Conservation (phyloP, 2,888 invertebrate genomes). For the Diarsia dahlii region DNA sequence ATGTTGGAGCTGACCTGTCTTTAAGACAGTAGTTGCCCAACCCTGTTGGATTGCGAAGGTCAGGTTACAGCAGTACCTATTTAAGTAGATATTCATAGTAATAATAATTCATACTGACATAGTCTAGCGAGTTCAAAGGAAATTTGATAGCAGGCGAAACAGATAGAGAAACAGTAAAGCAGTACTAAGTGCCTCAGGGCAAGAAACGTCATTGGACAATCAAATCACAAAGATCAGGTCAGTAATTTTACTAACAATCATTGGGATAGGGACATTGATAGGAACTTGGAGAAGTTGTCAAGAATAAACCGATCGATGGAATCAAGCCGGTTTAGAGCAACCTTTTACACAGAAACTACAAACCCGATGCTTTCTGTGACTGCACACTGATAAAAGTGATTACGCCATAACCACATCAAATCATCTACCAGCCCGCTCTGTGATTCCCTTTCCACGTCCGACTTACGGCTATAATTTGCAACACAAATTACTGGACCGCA, state of each 20-base stretch:
- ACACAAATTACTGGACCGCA: slow-evolving; percentile 58
- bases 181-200: fast-evolving
- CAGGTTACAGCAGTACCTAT: slow-evolving; percentile 3
- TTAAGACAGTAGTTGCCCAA: slow-evolving; percentile 13
- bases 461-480: slow-evolving; percentile 54
- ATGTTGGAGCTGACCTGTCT: slow-evolving; percentile 49
- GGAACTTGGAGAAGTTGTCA: neutral
- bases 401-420: slow-evolving; percentile 52
- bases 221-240: neutral
- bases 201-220: neutral
- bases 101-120: neutral
- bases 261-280: neutral
- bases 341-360: slow-evolving; percentile 15
- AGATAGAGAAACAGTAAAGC: too few relatives aligned
- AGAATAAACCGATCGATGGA: neutral
- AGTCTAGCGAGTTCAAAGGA: neutral
- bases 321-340: neutral
- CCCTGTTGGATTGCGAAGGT: slow-evolving; percentile 19
- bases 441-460: slow-evolving; percentile 49
- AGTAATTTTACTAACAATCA: neutral
- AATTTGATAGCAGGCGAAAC: too few relatives aligned
- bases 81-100: neutral
- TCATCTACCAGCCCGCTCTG: slow-evolving; percentile 49
- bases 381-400: slow-evolving; percentile 49
- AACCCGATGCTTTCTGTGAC: slow-evolving; percentile 34